Evolutionary conservation across 1,140 invertebrate genomes (phyloP).

Genomic region (Alviniconcha marisindica): DNA sequence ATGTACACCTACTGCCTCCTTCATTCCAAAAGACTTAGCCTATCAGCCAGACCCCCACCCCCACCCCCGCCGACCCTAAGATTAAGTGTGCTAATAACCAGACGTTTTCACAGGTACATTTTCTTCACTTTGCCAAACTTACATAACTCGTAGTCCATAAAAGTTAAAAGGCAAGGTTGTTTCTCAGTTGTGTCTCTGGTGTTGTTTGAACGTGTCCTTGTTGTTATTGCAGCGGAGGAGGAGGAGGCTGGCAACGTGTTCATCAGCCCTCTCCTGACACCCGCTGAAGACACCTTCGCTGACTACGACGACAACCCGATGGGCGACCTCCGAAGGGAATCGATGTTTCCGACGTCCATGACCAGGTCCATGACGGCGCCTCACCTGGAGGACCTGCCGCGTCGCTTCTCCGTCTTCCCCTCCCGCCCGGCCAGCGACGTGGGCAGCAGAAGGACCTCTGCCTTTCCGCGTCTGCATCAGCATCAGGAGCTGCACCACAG

Average conservation of each 20-base stretch:
- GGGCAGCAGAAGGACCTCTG: background rate
- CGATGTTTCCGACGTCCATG: background rate
- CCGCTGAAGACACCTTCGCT: background rate
- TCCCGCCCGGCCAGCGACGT: background rate
- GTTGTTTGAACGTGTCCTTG: too few relatives aligned
- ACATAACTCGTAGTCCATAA: too few relatives aligned
- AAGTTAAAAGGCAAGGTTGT: too few relatives aligned
- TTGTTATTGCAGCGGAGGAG: background rate
- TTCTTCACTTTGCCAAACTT: too few relatives aligned
- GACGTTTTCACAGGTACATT: too few relatives aligned
- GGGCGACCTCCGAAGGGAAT: background rate
- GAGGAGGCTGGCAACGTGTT: constrained; percentile 29
- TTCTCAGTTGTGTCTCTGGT: too few relatives aligned
- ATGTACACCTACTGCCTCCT: too few relatives aligned
- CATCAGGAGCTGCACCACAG: background rate
- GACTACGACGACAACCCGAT: background rate
- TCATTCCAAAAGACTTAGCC: too few relatives aligned
- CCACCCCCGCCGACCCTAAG: too few relatives aligned
- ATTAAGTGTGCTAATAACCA: too few relatives aligned
- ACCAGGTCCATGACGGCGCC: background rate
- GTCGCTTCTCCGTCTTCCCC: background rate
- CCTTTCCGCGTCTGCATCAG: background rate
- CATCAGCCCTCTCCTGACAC: constrained; percentile 31
- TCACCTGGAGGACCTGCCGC: background rate
- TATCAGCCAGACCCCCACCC: too few relatives aligned